phyloP scores from a whole-genome alignment of 2,797 vertebrate genomes.

The Clarias platycephalus region DNA sequence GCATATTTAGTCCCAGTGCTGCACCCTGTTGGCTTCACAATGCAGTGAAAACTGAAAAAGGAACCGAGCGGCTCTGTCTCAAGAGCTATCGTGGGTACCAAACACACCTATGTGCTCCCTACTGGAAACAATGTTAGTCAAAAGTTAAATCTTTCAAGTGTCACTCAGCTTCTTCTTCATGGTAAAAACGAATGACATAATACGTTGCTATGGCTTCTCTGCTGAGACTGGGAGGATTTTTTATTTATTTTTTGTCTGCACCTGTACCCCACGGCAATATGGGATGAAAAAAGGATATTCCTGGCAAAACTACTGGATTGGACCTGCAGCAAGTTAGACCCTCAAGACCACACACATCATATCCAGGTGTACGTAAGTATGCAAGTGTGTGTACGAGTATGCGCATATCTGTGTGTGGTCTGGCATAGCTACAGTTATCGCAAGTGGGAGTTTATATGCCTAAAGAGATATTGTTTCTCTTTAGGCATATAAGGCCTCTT shows the following conservation, averaged over 20 bases:
- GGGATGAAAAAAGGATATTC: conserved; percentile 43
- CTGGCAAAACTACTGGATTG: conserved; percentile 50
- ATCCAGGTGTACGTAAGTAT: conserved; percentile 47
- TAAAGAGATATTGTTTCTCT: conserved; percentile 58
- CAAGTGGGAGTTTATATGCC: conserved; percentile 60
- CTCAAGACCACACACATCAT: conserved; percentile 52
- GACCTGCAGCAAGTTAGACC: conserved; percentile 50
- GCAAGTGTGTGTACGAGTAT: conserved; percentile 29
- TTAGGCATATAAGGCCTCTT: conserved; percentile 58
- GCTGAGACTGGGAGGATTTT: conserved; percentile 40
- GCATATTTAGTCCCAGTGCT: conserved; percentile 9
- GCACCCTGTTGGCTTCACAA: conserved; percentile 10
- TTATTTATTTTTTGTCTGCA: conserved; percentile 40
- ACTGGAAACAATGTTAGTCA: not conserved
- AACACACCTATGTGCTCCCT: not conserved
- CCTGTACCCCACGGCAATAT: conserved; percentile 55
- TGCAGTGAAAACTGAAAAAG: conserved; percentile 8
- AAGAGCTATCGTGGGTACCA: not conserved
- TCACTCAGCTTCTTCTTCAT: conserved; percentile 22
- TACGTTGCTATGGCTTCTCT: conserved; percentile 36
- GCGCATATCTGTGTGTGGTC: conserved; percentile 68
- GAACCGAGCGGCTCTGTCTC: not conserved
- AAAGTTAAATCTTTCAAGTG: conserved; percentile 10
- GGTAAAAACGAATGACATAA: conserved; percentile 30
- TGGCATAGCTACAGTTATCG: conserved; percentile 68